Evolutionary conservation across 2,113 vertebrate genomes (phyloP).

Genomic region (Mustela nigripes): DNA sequence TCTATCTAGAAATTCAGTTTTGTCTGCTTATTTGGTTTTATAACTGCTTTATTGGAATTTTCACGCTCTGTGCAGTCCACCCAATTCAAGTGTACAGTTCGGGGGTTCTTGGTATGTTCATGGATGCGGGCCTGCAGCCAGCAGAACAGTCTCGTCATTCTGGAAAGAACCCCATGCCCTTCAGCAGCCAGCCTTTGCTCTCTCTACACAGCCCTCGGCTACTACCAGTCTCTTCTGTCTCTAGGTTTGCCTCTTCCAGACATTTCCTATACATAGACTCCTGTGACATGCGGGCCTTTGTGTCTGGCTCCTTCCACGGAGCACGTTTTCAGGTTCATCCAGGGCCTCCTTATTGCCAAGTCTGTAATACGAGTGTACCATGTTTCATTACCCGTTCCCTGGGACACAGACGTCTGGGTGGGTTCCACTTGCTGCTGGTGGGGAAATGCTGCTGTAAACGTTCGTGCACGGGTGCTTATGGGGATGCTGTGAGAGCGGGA

Average conservation of each 20-base stretch:
- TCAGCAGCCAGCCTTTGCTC: background rate
- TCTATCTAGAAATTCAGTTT: background rate
- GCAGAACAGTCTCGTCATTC: background rate
- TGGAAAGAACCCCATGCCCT: background rate
- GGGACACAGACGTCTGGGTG: fast-evolving
- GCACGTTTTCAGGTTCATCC: background rate
- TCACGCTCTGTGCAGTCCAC: fast-evolving
- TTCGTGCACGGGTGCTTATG: background rate
- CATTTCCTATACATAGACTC: background rate
- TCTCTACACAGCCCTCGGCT: background rate
- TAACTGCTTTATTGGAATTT: background rate
- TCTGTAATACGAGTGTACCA: background rate
- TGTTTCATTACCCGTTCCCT: background rate
- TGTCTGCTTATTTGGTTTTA: background rate
- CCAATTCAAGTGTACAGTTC: background rate
- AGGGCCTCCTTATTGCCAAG: background rate
- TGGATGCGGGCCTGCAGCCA: background rate
- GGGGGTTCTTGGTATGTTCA: background rate
- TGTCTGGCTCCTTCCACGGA: background rate
- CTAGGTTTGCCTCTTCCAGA: background rate
- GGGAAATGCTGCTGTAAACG: fast-evolving
- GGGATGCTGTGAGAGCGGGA: background rate
- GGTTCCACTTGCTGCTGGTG: background rate
- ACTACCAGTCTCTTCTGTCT: background rate
- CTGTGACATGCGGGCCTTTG: background rate